Percentiles rank a stretch among this genome's conserved stretches.
Evolutionary conservation across 2,888 invertebrate species (phyloP).

Genomic region (Andrena minutula): DNA sequence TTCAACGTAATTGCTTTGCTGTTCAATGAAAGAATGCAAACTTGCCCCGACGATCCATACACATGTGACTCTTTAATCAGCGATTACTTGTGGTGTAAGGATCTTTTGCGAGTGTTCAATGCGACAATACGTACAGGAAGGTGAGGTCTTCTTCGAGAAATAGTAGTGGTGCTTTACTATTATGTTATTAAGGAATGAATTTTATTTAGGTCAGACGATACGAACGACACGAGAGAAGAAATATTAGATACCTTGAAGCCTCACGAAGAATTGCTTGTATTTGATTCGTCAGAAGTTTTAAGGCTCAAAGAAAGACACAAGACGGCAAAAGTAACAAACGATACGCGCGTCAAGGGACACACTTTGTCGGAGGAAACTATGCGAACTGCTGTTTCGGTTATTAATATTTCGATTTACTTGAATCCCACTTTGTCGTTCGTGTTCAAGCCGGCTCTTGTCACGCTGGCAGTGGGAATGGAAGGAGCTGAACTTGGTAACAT

Average conservation of each 20-base stretch:
- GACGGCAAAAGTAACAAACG: constrained; percentile 66
- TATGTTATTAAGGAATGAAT: constrained; percentile 2
- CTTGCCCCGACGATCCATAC: constrained; percentile 83
- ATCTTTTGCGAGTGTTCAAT: constrained; percentile 79
- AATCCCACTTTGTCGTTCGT: constrained; percentile 91
- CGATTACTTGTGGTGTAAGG: constrained; percentile 87
- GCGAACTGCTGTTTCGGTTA: constrained; percentile 89
- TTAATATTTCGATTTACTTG: constrained; percentile 91
- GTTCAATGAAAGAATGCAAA: constrained; percentile 86
- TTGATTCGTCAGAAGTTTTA: constrained; percentile 75
- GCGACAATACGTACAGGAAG: constrained; percentile 70
- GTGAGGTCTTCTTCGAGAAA: constrained; percentile 43
- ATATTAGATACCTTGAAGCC: constrained; percentile 77
- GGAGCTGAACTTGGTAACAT: constrained; percentile 52
- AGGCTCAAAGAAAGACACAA: constrained; percentile 77
- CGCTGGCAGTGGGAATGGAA: constrained; percentile 47
- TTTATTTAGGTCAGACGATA: constrained; percentile 37
- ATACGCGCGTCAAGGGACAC: constrained; percentile 86
- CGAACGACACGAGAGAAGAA: constrained; percentile 81
- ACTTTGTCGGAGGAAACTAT: constrained; percentile 89
- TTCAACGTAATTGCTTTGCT: constrained; percentile 91
- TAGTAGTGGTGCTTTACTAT: not conserved
- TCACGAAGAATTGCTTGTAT: constrained; percentile 79
- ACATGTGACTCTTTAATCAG: constrained; percentile 85
- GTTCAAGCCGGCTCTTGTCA: constrained; percentile 87